Percentiles rank a stretch among this genome's conserved stretches.
These are phyloP conservation scores for Anniella stebbinsi DNA, from an alignment of 2,797 vertebrate species.

Conservation along the genomic window DNA sequence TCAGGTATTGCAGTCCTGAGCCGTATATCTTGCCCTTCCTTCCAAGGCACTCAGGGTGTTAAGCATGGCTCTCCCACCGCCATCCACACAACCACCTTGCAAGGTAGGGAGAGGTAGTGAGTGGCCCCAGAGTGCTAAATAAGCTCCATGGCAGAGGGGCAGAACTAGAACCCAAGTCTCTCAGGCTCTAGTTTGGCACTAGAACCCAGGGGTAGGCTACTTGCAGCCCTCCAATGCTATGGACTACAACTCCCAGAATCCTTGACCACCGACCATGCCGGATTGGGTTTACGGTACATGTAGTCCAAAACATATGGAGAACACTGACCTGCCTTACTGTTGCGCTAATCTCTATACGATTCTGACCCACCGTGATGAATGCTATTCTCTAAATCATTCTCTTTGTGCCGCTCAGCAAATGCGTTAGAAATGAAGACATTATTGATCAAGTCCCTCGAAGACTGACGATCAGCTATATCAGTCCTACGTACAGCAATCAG, in stretches of 20 bases:
- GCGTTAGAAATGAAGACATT: not conserved
- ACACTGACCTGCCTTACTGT: not conserved
- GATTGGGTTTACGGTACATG: not conserved
- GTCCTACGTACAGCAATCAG: too few species aligned
- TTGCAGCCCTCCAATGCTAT: too few species aligned
- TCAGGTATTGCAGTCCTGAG: too few species aligned
- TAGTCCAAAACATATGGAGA: not conserved
- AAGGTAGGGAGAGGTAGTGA: not conserved
- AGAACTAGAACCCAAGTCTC: not conserved
- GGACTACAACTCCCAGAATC: not conserved
- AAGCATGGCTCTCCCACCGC: not conserved
- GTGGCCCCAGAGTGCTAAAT: not conserved
- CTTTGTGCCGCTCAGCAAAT: not conserved
- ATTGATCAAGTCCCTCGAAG: not conserved
- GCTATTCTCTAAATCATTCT: not conserved
- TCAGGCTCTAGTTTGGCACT: not conserved
- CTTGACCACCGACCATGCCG: too few species aligned
- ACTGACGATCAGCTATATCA: not conserved
- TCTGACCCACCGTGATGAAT: not conserved
- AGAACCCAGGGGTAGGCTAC: not conserved
- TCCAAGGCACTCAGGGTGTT: rapidly evolving
- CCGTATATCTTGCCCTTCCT: not conserved
- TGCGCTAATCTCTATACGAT: not conserved
- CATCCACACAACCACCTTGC: not conserved
- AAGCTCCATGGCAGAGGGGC: not conserved